Evolutionary conservation across 2,113 vertebrate species (phyloP).

Genomic region (Catharus bicknelli): DNA sequence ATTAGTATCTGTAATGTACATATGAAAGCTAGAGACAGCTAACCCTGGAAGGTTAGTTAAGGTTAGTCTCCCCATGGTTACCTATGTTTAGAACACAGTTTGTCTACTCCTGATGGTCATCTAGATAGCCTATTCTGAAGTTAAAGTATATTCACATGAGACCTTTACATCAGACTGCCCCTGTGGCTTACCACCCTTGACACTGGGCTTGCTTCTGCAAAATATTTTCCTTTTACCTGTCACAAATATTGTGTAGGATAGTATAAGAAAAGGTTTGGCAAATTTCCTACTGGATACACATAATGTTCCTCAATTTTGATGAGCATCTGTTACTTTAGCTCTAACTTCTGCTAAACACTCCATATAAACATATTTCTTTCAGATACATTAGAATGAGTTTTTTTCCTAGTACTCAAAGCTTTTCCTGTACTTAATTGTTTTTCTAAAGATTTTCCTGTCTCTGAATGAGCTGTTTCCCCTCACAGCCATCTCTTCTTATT

Average conservation of each 20-base stretch:
- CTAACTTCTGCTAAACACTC: not conserved
- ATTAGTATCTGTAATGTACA: rapidly evolving
- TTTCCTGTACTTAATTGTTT: not conserved
- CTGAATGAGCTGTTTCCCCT: not conserved
- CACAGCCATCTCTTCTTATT: not conserved
- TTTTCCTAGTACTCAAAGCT: not conserved
- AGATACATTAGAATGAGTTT: not conserved
- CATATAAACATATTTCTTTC: not conserved
- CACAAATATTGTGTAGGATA: not conserved
- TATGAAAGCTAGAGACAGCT: not conserved
- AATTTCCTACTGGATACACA: not conserved
- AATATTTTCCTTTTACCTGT: not conserved
- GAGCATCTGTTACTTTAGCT: not conserved
- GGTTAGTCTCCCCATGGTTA: not conserved
- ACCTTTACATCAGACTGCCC: not conserved
- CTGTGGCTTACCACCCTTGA: not conserved
- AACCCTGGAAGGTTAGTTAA: not conserved
- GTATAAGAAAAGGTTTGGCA: not conserved
- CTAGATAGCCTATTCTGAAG: not conserved
- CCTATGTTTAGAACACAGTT: not conserved
- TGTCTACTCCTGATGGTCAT: not conserved
- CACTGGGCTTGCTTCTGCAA: not conserved
- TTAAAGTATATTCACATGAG: not conserved
- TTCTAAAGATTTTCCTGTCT: not conserved
- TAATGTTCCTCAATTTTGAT: not conserved